These are phyloP conservation scores for Campylorhamphus procurvoides DNA, from an alignment of 2,113 vertebrate genomes.

Conservation along the genomic window DNA sequence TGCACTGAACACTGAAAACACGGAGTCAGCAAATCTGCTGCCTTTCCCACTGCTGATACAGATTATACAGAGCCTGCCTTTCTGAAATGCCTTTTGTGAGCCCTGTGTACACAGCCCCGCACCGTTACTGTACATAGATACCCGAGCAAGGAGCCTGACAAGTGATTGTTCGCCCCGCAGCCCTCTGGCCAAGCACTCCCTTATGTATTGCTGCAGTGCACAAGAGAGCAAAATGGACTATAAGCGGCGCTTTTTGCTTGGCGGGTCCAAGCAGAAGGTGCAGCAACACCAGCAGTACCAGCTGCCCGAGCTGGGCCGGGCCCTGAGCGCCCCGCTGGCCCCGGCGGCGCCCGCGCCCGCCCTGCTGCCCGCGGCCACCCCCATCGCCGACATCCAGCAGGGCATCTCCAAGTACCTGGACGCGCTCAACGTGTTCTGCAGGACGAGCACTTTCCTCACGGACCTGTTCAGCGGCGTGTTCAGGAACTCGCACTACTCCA, in stretches of 20 bases:
- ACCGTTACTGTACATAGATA: slow-evolving; percentile 81
- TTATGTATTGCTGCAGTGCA: slow-evolving; percentile 99
- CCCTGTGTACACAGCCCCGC: slow-evolving; percentile 77
- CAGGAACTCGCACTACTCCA: slow-evolving; percentile 96
- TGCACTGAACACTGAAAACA: slow-evolving; percentile 75
- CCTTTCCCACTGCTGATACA: slow-evolving; percentile 68
- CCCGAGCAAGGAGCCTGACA: slow-evolving; percentile 59
- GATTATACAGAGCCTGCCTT: slow-evolving; percentile 75
- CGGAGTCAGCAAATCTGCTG: slow-evolving; percentile 67
- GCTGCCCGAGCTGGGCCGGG: slow-evolving; percentile 93
- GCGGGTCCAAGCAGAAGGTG: slow-evolving; percentile 99
- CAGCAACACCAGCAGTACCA: slow-evolving; percentile 98
- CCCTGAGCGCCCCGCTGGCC: slow-evolving; percentile 89
- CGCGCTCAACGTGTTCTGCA: slow-evolving; percentile 96
- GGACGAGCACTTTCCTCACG: slow-evolving; percentile 96
- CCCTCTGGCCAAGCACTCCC: slow-evolving; percentile 72
- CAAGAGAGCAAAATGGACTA: slow-evolving; percentile 99
- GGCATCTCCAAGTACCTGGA: slow-evolving; percentile 99
- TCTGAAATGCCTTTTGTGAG: slow-evolving; percentile 89
- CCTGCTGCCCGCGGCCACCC: slow-evolving; percentile 83
- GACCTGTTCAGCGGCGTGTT: slow-evolving; percentile 98
- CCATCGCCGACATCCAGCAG: slow-evolving; percentile 98
- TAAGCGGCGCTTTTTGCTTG: slow-evolving; percentile 99
- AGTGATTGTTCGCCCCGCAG: slow-evolving; percentile 50
- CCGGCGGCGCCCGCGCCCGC: slow-evolving; percentile 79